A percentile compares a stretch with the other conserved stretches of the same genome.
Conservation (phyloP, 2,797 vertebrate genomes). For the Amniataba percoides region DNA sequence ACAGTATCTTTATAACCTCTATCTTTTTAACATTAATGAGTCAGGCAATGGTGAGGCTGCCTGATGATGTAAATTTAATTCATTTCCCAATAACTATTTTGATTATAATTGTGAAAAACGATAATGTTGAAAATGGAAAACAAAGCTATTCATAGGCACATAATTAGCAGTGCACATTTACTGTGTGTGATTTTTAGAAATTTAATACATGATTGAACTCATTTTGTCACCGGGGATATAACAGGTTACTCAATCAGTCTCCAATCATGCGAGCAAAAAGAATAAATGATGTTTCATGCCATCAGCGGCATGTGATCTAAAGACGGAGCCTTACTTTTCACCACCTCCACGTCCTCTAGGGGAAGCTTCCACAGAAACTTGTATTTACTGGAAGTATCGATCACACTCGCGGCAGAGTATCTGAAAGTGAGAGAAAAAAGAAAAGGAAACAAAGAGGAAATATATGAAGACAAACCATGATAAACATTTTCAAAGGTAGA, state of each 20-base stretch:
- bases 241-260: too few relatives aligned
- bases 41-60: background rate
- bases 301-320: too few relatives aligned
- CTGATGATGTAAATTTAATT: background rate
- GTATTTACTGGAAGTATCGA: constrained; percentile 98
- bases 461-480: background rate
- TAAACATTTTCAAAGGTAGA: background rate
- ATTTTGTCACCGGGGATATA: too few relatives aligned
- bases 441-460: background rate
- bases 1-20: background rate
- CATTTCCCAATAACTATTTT: background rate
- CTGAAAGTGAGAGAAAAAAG: constrained; percentile 72
- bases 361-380: constrained; percentile 98
- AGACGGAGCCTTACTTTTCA: constrained; percentile 90
- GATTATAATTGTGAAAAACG: background rate
- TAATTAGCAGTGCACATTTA: background rate
- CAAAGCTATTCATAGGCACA: background rate
- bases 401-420: constrained; percentile 95
- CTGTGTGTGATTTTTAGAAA: background rate
- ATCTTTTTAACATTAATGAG: background rate
- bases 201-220: too few relatives aligned
- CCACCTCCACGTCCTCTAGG: constrained; percentile 93
- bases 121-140: background rate
- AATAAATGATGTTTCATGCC: background rate
- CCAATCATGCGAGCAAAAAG: background rate